These are phyloP conservation scores for Macrophya annulata DNA, from an alignment of 2,888 invertebrate species.

Conservation along the genomic window DNA sequence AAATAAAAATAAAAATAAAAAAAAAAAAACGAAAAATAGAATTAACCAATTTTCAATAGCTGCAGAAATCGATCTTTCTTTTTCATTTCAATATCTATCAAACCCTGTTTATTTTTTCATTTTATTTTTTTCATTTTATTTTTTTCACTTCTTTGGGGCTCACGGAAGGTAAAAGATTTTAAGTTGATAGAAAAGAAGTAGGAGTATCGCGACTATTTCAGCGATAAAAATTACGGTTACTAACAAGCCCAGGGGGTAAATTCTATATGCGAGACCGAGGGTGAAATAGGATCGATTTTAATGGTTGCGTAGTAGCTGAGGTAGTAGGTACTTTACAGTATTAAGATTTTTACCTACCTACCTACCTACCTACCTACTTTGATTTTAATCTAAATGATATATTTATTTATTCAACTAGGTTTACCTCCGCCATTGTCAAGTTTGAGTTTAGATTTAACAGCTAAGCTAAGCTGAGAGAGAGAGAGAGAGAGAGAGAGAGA, in stretches of 20 bases:
- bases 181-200: neutral
- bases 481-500: too few relatives aligned
- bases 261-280: too few relatives aligned
- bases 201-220: neutral
- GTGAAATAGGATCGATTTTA: neutral
- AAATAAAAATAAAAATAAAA: neutral
- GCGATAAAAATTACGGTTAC: neutral
- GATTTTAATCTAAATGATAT: constrained; percentile 10
- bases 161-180: neutral
- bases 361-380: neutral
- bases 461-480: too few relatives aligned
- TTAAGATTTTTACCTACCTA: neutral
- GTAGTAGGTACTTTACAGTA: neutral
- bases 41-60: neutral
- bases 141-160: neutral
- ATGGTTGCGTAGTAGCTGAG: neutral
- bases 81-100: neutral
- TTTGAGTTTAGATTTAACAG: neutral
- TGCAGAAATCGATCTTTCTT: neutral
- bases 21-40: neutral
- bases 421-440: neutral
- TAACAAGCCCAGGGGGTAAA: too few relatives aligned
- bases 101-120: neutral
- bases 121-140: neutral
- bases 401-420: neutral